Base-by-base conservation (phyloP, 2,113 vertebrate genomes). In the Chitala chitala region DNA sequence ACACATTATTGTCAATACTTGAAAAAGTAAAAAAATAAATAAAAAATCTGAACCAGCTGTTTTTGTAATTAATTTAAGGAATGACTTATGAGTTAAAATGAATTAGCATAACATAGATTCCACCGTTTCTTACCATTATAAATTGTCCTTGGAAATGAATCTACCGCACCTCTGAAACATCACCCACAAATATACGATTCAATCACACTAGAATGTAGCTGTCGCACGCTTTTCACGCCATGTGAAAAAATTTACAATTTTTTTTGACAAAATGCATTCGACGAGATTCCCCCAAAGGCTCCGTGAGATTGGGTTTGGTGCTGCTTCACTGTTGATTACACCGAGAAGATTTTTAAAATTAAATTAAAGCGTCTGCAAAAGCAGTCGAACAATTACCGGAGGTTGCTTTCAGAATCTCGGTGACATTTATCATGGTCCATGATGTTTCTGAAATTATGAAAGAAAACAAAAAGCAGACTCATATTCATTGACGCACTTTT, bases 281-380 rank as follows among this genome's bases (percentile, higher is more conserved):
- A 42, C 17, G 8, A 53, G 44, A 36, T 33, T 69, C 2, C 26
- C 20, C 40, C n/a, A 4, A 46, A 26, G 29, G 26, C 66, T 69
- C 13, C 26, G 17, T 51, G 64, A 44, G 22, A 48, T 44, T 68
- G 38, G 24, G 12, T 68, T 68, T 51, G 1, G 12, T 15, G 7
- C 48, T 51, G 48, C 7, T 51, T 29, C 38, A 46, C 10, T 10
- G 5, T 24, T 68, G 64, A 48, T 46, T 7, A 68, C 4, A 15
- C 20, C 26, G 64, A 68, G 46, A 24, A 68, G n/a, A 68, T 68
- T 46, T n/a, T 24, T 22, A n/a, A 68, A 68, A 48, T 68, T 48
- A 20, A 20, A 68, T 48, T 4, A 48, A 29, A 68, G 29, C 44
- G 22, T 68, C 40, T 48, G 40, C 22, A n/a, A 48, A 51, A 22